Evolutionary conservation across 2,797 vertebrate genomes (phyloP).

Genomic region (Apodemus agrarius): DNA sequence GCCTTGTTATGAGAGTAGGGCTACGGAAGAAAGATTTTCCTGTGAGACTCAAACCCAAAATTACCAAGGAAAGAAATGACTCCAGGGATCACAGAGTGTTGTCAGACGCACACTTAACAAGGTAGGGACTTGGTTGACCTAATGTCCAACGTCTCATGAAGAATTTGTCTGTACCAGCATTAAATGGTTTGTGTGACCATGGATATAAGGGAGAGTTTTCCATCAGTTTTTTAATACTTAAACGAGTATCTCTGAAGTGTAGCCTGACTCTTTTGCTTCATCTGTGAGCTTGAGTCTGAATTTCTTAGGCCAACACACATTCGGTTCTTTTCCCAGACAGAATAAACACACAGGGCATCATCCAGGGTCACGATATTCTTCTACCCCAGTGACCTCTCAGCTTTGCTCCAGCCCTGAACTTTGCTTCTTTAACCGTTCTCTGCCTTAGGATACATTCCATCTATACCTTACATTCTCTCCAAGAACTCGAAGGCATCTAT

Average conservation of each 20-base stretch:
- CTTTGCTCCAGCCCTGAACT: not conserved
- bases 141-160: not conserved
- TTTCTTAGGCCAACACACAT: not conserved
- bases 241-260: not conserved
- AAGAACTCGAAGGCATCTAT: not conserved
- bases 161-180: not conserved
- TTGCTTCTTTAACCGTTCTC: not conserved
- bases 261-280: not conserved
- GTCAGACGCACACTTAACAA: not conserved
- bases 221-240: not conserved
- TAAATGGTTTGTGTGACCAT: not conserved
- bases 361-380: not conserved
- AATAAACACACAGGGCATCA: not conserved
- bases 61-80: not conserved
- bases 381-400: not conserved
- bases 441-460: not conserved
- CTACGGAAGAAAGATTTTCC: not conserved
- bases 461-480: not conserved
- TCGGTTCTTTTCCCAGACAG: not conserved
- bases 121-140: not conserved
- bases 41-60: not conserved
- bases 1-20: not conserved
- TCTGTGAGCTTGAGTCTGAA: not conserved
- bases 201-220: not conserved
- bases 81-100: not conserved